Evolutionary conservation across 2,797 vertebrate genomes (phyloP).

Genomic region (Rhinichthys osculus): DNA sequence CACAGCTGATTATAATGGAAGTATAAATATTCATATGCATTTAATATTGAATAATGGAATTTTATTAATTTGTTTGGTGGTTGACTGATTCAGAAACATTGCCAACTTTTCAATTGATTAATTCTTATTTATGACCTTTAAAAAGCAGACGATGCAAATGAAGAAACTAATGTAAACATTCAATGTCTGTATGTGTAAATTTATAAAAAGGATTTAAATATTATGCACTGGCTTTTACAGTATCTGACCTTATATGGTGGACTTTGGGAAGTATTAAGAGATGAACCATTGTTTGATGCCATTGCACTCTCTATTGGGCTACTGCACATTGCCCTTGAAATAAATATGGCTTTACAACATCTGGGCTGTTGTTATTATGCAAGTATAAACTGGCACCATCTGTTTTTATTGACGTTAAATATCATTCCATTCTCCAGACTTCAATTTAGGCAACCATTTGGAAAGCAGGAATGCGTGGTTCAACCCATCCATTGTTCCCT

Average conservation of each 20-base stretch:
- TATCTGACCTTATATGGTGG: not conserved
- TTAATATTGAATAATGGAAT: conserved; percentile 25
- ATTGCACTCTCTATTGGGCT: conserved; percentile 12
- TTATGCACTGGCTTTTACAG: not conserved
- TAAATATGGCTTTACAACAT: conserved; percentile 52
- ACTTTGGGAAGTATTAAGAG: not conserved
- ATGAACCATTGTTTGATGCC: not conserved
- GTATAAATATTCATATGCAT: conserved; percentile 32
- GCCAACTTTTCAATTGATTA: not conserved
- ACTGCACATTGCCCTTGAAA: conserved; percentile 46
- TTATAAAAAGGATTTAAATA: not conserved
- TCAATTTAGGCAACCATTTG: conserved; percentile 44
- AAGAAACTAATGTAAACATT: not conserved
- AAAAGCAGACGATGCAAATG: not conserved
- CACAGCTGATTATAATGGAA: conserved; percentile 15
- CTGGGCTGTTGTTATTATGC: conserved; percentile 50
- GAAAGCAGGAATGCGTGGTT: not conserved
- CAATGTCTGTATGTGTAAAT: not conserved
- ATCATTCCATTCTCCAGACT: conserved; percentile 53
- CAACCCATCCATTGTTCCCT: not conserved
- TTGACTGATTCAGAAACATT: conserved; percentile 16
- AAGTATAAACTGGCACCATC: conserved; percentile 51
- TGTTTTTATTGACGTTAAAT: conserved; percentile 55
- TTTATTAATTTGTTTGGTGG: not conserved
- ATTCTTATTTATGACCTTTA: not conserved